Evolutionary conservation across 2,797 vertebrate genomes (phyloP).

Genomic region (Hipposideros larvatus): DNA sequence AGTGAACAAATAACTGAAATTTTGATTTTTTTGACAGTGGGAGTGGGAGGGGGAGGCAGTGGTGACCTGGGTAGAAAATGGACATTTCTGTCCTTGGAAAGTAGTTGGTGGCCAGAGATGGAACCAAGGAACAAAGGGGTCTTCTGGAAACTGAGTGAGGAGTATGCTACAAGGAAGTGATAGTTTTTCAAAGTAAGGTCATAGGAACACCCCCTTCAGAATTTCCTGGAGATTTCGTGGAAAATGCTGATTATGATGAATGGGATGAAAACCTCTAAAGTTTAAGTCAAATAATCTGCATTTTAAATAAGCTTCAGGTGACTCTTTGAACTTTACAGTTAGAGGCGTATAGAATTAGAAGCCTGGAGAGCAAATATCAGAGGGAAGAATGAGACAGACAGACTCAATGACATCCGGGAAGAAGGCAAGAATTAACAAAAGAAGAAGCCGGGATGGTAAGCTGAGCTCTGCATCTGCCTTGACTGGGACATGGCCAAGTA

Average conservation of each 20-base stretch:
- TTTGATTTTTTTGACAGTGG: background rate
- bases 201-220: background rate
- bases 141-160: background rate
- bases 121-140: background rate
- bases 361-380: background rate
- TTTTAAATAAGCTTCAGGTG: background rate
- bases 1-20: background rate
- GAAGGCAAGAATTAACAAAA: background rate
- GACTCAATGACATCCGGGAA: background rate
- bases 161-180: background rate
- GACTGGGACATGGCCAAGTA: fast-evolving
- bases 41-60: background rate
- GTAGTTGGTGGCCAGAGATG: background rate
- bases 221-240: background rate
- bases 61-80: background rate
- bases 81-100: background rate
- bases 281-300: background rate
- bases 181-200: background rate
- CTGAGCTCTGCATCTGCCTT: background rate
- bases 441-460: fast-evolving
- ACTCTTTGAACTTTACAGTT: background rate
- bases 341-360: background rate
- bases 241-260: background rate
- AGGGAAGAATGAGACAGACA: background rate
- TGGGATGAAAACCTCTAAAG: background rate